These are phyloP conservation scores for Drosophila maculinotata DNA, from an alignment of 2,888 invertebrate species.

Conservation along the genomic window DNA sequence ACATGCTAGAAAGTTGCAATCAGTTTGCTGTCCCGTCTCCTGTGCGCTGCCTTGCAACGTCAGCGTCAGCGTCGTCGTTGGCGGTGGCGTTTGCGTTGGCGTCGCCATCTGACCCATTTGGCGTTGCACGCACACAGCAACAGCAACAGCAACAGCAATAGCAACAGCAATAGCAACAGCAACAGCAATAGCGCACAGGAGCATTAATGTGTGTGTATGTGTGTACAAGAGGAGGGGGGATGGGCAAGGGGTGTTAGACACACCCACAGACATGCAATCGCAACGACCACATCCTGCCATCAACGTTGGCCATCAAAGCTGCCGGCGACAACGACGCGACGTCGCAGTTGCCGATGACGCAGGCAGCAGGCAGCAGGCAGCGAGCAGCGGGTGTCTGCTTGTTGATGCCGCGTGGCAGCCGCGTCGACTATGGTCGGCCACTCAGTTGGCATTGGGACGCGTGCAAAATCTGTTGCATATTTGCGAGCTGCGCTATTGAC, in stretches of 20 bases:
- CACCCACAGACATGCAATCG: conserved; percentile 43
- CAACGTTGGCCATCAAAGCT: conserved; percentile 45
- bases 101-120: conserved; percentile 64
- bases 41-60: background rate
- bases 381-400: conserved; percentile 17
- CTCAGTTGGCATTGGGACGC: conserved; percentile 23
- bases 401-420: conserved; percentile 34
- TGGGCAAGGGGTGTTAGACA: conserved; percentile 4
- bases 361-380: conserved; percentile 26
- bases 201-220: too few species aligned
- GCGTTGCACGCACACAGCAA: conserved; percentile 35
- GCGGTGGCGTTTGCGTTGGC: conserved; percentile 1
- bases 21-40: background rate
- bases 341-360: conserved; percentile 41
- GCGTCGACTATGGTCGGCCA: conserved; percentile 4
- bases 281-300: conserved; percentile 64
- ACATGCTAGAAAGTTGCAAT: conserved; percentile 25
- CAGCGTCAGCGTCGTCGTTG: conserved; percentile 1
- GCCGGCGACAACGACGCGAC: too few species aligned
- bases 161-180: too few species aligned
- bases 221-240: too few species aligned
- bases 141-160: too few species aligned
- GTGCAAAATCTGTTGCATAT: conserved; percentile 68
- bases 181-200: too few species aligned
- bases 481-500: conserved; percentile 35